Base-by-base conservation (phyloP, 2,888 invertebrate genomes). In the Stenodera caucasica region DNA sequence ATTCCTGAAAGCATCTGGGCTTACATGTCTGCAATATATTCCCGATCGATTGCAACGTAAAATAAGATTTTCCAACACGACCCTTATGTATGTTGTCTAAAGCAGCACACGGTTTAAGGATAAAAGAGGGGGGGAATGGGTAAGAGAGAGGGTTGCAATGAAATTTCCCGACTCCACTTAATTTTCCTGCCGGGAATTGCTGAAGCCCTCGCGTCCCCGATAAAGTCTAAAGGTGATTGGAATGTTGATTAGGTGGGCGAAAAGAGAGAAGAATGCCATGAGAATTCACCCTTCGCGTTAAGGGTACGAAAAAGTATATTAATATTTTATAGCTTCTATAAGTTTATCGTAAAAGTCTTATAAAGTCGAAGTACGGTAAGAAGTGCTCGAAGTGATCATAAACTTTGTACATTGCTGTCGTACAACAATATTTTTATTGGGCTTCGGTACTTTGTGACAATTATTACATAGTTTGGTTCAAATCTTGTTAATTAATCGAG, bases 211-310 rank as follows among this genome's bases (percentile, higher is more conserved):
- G 65, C 72, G n/a, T n/a, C n/a, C n/a, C 75, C 78, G 78, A 79
- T 79, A 79, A 78, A 78, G 76, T 79, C 77, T 71, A 75, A 72
- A 78, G 78, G 78, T 78, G 79, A 79, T 79, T 77, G 79, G 79
- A 79, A 79, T 79, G 78, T 77, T 79, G 79, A 79, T 79, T 79
- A 79, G 78, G 77, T 67, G 70, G 72, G n/a, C n/a, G n/a, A 70
- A 71, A 67, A 72, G 70, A 73, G 70, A 67, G 70, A 70, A 70
- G 68, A 70, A 67, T 68, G 66, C 71, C 70, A 67, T 58, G 63
- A 62, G 61, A 53, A 60, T 57, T 55, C 49, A 26, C 57, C 57
- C 57, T 59, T 57, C 57, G 50, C 57, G 49, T 45, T 45, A 57
- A 52, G 56, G 61, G 63, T 62, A 61, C n/a, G 66, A 66, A 64